Base-by-base conservation (phyloP, 2,888 invertebrate species). In the Mythimna pallens region DNA sequence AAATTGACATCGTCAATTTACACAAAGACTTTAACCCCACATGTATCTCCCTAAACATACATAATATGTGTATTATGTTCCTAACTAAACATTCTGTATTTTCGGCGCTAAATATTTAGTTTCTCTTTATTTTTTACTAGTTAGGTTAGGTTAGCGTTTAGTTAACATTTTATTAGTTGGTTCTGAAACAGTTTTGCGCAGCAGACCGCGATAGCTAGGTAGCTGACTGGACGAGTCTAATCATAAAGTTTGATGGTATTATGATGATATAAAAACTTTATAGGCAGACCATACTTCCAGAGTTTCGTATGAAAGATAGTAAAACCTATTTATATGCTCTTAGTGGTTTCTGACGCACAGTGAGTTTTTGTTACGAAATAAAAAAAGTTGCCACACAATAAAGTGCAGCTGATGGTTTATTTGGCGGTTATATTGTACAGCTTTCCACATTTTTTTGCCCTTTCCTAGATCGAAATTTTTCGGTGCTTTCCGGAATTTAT, bases 191-290 rank as follows among this genome's bases (percentile, higher is more conserved):
- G 73, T 84, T 81, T 73, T 54, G 80, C 79, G 76, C 74, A 79
- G 71, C 61, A 77, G 78, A 78, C 80, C 83, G 80, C 82, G 69
- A 79, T 84, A 80, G 36, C 40, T 22, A 61, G 61, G 40, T 52
- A 67, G 78, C 76, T 76, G 66, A 55, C 81, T 86, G 87, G 81
- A 67, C 78, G 77, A 80, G 78, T 82, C 86, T 83, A 83, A 87
- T 89, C 88, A 87, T 87, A 89, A 89, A 88, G 75, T 86, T 89
- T 88, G 81, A 87, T 87, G 83, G 80, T 71, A 78, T 83, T 87
- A 88, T 89, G 88, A 87, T 86, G 80, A 87, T 80, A 87, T 89
- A 87, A 88, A 86, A 89, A 83, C 82, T 88, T 89, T 87, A 89
- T 87, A 82, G 82, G 82, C 77, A 79, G 71, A 77, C 80, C 79